Conservation (phyloP, 2,113 vertebrate species). For the Festucalex cinctus region DNA sequence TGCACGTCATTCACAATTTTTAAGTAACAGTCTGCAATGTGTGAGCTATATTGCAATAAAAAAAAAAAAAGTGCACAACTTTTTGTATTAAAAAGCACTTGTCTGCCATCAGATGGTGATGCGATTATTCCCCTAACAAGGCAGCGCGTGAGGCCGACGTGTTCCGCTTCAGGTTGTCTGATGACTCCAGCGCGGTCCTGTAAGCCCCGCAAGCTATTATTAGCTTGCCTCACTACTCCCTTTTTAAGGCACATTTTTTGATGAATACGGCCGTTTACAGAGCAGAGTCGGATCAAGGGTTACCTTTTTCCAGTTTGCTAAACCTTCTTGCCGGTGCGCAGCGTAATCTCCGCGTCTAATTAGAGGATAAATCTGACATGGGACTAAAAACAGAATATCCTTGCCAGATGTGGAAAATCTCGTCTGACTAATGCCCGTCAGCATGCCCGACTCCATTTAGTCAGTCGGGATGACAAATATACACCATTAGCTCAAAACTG, state of each 20-base stretch:
- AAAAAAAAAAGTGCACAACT: not conserved
- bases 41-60: not conserved
- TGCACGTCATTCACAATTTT: not conserved
- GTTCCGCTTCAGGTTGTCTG: slow-evolving; percentile 57
- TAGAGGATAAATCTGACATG: slow-evolving; percentile 51
- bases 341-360: slow-evolving; percentile 45
- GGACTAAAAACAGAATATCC: slow-evolving; percentile 54
- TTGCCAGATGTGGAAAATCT: slow-evolving; percentile 51
- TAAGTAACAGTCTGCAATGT: not conserved
- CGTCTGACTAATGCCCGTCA: slow-evolving; percentile 27
- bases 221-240: slow-evolving; percentile 62
- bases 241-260: slow-evolving; percentile 66
- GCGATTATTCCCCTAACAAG: slow-evolving; percentile 69
- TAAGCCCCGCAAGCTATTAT: slow-evolving; percentile 64
- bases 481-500: slow-evolving; percentile 11
- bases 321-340: slow-evolving; percentile 33
- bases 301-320: slow-evolving; percentile 56
- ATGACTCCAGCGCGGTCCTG: slow-evolving; percentile 61
- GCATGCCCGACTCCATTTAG: slow-evolving; percentile 16
- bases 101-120: slow-evolving; percentile 34
- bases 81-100: not conserved
- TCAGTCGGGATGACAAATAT: slow-evolving; percentile 42
- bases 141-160: slow-evolving; percentile 49
- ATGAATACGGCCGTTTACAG: slow-evolving; percentile 56
- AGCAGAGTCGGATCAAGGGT: slow-evolving; percentile 49